Conservation (phyloP, 2,888 invertebrate species). For the Mythimna vitellina region DNA sequence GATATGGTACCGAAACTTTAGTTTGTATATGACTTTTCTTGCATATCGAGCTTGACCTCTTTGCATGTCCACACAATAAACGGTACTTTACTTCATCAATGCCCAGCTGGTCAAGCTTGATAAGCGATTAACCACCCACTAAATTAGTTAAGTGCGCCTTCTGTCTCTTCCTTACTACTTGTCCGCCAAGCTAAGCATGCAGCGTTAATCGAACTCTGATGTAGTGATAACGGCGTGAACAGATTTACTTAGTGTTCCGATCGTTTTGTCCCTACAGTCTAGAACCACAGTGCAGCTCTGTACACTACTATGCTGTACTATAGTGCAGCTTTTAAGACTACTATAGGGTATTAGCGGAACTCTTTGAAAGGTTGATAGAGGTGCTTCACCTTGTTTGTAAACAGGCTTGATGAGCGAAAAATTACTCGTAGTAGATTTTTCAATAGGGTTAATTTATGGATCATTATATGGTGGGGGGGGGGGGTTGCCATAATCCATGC, state of each 20-base stretch:
- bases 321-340: not conserved
- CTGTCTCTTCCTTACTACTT: slow-evolving; percentile 9
- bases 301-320: not conserved
- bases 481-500: too few relatives aligned
- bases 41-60: too few relatives aligned
- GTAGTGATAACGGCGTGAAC: slow-evolving; percentile 68
- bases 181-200: slow-evolving; percentile 49
- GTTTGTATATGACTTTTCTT: too few relatives aligned
- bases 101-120: too few relatives aligned
- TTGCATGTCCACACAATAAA: too few relatives aligned
- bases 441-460: too few relatives aligned
- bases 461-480: too few relatives aligned
- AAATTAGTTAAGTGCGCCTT: slow-evolving; percentile 21
- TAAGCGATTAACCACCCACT: too few relatives aligned
- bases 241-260: slow-evolving; percentile 42
- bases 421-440: not conserved
- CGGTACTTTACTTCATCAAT: too few relatives aligned
- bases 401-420: not conserved
- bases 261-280: slow-evolving; percentile 9
- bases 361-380: slow-evolving; percentile 9
- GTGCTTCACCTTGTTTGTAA: slow-evolving; percentile 6
- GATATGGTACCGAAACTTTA: too few relatives aligned
- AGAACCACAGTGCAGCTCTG: not conserved
- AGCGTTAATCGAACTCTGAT: slow-evolving; percentile 75
- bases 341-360: not conserved